These are phyloP conservation scores for Crambe crambe DNA, from an alignment of 37 sponge, comb jelly and placozoan species.

Conservation along the genomic window DNA sequence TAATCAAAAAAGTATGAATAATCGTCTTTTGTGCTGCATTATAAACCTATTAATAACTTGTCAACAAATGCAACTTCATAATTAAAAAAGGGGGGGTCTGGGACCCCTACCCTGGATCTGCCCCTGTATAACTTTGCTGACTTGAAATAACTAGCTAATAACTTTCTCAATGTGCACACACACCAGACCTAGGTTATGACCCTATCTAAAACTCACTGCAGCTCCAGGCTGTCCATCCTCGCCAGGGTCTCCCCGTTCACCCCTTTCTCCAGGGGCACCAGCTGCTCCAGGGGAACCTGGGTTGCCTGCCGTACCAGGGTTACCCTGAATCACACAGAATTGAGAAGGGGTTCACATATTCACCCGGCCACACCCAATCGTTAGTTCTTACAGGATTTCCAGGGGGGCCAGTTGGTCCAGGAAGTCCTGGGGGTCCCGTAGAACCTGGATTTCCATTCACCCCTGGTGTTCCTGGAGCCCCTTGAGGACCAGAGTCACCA, in stretches of 20 bases:
- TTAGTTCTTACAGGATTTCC: conserved; percentile 43
- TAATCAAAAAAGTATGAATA: too few relatives aligned
- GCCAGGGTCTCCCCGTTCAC: conserved; percentile 61
- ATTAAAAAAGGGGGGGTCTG: too few relatives aligned
- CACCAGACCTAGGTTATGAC: not conserved
- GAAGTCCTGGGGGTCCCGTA: conserved; percentile 29
- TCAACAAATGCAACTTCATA: too few relatives aligned
- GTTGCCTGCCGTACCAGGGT: conserved; percentile 44
- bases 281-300: conserved; percentile 52
- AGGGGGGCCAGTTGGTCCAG: conserved; percentile 38
- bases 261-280: conserved; percentile 56
- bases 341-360: too few relatives aligned
- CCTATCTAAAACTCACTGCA: conserved; percentile 11
- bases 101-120: too few relatives aligned
- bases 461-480: conserved; percentile 47
- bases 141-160: too few relatives aligned
- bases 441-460: conserved; percentile 40
- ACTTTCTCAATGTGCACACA: too few relatives aligned
- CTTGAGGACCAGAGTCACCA: conserved; percentile 34
- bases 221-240: conserved; percentile 66
- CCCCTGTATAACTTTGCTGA: too few relatives aligned
- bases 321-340: conserved; percentile 28
- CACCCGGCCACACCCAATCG: too few relatives aligned
- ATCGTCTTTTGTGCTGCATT: too few relatives aligned
- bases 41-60: too few relatives aligned